Conservation (phyloP, 2,797 vertebrate species). For the Tokudaia muenninki region DNA sequence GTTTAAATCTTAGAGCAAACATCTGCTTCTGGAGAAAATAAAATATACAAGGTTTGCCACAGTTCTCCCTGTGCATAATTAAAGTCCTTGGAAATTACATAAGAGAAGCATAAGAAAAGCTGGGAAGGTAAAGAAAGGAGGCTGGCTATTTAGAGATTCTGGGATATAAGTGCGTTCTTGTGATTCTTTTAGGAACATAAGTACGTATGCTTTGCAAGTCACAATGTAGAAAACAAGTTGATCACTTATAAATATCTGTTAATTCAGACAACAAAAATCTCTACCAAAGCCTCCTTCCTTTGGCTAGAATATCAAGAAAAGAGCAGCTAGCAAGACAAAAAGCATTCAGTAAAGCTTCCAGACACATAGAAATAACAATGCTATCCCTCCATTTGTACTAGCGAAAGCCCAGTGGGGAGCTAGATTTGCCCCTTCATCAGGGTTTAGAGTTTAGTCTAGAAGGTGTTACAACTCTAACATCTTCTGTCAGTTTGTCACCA, state of each 20-base stretch:
- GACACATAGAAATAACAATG: background rate
- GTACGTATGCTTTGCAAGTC: background rate
- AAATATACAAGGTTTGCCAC: background rate
- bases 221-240: background rate
- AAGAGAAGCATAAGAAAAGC: background rate
- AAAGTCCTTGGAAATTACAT: background rate
- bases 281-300: background rate
- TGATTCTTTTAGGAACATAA: background rate
- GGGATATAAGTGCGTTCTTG: background rate
- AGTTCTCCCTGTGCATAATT: background rate
- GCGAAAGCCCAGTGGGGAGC: background rate
- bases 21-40: background rate
- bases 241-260: background rate
- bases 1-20: background rate
- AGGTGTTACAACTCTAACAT: background rate
- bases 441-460: background rate
- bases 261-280: background rate
- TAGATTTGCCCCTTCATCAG: background rate
- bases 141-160: background rate
- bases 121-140: background rate
- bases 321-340: background rate
- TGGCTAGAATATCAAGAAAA: background rate
- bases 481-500: background rate
- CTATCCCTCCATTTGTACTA: too few species aligned
- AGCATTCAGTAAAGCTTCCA: background rate